Percentiles rank a stretch among this genome's conserved stretches.
Conservation (phyloP, 2,113 vertebrate genomes). For the Odobenus rosmarus region DNA sequence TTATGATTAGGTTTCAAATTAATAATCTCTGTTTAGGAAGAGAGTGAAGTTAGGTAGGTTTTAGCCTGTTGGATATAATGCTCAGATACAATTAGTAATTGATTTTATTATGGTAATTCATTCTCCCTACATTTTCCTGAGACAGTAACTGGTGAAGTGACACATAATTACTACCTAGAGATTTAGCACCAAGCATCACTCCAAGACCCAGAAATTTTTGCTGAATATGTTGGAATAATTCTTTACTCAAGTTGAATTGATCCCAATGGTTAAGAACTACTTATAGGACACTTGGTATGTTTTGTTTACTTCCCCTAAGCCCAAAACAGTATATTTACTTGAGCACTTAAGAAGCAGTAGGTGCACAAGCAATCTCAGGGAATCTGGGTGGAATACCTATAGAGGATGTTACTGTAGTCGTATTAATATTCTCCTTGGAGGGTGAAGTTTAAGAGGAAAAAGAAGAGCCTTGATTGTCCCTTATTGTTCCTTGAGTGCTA, state of each 20-base stretch:
- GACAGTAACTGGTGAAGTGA: background rate
- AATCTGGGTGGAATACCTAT: background rate
- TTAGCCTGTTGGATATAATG: background rate
- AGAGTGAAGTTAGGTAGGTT: background rate
- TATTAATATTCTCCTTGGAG: background rate
- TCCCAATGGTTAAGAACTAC: background rate
- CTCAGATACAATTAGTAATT: background rate
- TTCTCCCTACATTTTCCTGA: background rate
- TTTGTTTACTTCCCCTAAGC: background rate
- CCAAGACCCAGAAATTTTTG: background rate
- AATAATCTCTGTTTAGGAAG: background rate
- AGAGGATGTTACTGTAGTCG: background rate
- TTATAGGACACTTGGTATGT: background rate
- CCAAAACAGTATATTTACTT: background rate
- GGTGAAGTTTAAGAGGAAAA: fast-evolving
- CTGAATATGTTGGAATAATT: background rate
- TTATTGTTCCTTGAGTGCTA: background rate
- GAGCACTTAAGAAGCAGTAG: background rate
- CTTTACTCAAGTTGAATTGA: background rate
- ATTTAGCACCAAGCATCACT: background rate
- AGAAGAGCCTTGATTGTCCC: background rate
- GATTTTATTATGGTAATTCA: background rate
- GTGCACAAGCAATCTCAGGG: background rate
- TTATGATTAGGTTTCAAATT: background rate
- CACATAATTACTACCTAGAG: background rate